Evolutionary conservation across 2,888 invertebrate genomes (phyloP).

Genomic region (Eilema depressum): DNA sequence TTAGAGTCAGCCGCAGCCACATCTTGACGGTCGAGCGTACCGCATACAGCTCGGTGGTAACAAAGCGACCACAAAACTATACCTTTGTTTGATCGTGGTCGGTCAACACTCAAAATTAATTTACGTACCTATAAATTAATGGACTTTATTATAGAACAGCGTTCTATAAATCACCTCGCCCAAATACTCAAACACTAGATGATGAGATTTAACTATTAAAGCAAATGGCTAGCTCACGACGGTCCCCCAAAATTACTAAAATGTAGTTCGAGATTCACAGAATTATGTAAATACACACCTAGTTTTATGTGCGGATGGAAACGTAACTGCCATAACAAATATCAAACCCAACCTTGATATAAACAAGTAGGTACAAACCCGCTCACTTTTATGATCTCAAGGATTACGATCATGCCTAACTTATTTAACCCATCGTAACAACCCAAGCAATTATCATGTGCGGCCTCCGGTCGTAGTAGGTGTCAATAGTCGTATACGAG

Average conservation of each 20-base stretch:
- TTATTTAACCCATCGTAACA: slow-evolving; percentile 53
- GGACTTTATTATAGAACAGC: slow-evolving; percentile 11
- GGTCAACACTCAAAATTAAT: slow-evolving; percentile 33
- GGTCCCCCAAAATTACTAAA: slow-evolving; percentile 39
- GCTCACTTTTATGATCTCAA: slow-evolving; percentile 57
- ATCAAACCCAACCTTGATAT: slow-evolving; percentile 47
- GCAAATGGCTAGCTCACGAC: slow-evolving; percentile 25
- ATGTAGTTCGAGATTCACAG: slow-evolving; percentile 46
- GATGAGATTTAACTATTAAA: slow-evolving; percentile 36
- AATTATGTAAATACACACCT: slow-evolving; percentile 51
- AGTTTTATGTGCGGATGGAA: slow-evolving; percentile 47
- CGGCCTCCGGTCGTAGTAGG: slow-evolving; percentile 42
- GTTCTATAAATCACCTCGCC: not conserved
- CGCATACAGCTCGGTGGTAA: slow-evolving; percentile 14
- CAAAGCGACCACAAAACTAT: slow-evolving; percentile 34
- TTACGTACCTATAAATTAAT: slow-evolving; percentile 16
- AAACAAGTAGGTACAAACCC: slow-evolving; percentile 50
- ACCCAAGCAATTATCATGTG: slow-evolving; percentile 59
- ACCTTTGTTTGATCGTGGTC: slow-evolving; percentile 32
- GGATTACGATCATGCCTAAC: slow-evolving; percentile 54
- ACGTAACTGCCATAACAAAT: slow-evolving; percentile 46
- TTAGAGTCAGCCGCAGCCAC: slow-evolving; percentile 27
- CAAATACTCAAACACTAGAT: slow-evolving; percentile 10
- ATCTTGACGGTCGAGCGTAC: slow-evolving; percentile 22
- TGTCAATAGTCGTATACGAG: slow-evolving; percentile 42